Percentiles rank a stretch among this genome's conserved stretches.
phyloP scores from a whole-genome alignment of 1,140 invertebrate species.

The Calosoma granatense region DNA sequence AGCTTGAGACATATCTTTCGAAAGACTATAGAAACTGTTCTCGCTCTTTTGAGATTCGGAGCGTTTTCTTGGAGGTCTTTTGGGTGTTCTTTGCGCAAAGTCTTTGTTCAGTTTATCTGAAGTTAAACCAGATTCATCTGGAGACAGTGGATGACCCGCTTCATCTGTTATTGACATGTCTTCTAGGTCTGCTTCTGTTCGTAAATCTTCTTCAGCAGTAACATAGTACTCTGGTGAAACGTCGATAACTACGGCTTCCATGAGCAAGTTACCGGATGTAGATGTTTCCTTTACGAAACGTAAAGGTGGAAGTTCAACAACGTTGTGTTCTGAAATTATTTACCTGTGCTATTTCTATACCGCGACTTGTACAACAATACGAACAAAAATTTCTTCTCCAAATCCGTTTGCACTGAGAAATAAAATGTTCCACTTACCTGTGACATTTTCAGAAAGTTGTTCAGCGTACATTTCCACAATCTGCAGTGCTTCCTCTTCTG shows the following conservation, averaged over 20 bases:
- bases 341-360: not conserved
- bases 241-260: constrained; percentile 87
- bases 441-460: constrained; percentile 79
- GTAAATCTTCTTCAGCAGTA: constrained; percentile 64
- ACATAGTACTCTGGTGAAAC: constrained; percentile 75
- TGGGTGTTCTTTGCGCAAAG: constrained; percentile 30
- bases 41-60: constrained; percentile 43
- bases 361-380: no score
- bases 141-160: constrained; percentile 35
- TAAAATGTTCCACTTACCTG: constrained; percentile 50
- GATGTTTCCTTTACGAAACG: constrained; percentile 82
- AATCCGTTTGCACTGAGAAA: no score
- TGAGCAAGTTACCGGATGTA: constrained; percentile 70
- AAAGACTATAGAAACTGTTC: constrained; percentile 32
- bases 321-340: constrained; percentile 55
- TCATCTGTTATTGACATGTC: constrained; percentile 67
- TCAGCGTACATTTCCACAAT: constrained; percentile 91
- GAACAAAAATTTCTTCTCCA: no score
- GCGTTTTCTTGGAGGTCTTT: constrained; percentile 38
- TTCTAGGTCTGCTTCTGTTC: constrained; percentile 76
- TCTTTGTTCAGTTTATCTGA: constrained; percentile 33
- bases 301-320: constrained; percentile 78
- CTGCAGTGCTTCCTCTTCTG: constrained; percentile 81
- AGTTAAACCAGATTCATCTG: constrained; percentile 23
- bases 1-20: constrained; percentile 30